Conservation (phyloP, 2,888 invertebrate genomes). For the Hirtodrosophila histrioides region DNA sequence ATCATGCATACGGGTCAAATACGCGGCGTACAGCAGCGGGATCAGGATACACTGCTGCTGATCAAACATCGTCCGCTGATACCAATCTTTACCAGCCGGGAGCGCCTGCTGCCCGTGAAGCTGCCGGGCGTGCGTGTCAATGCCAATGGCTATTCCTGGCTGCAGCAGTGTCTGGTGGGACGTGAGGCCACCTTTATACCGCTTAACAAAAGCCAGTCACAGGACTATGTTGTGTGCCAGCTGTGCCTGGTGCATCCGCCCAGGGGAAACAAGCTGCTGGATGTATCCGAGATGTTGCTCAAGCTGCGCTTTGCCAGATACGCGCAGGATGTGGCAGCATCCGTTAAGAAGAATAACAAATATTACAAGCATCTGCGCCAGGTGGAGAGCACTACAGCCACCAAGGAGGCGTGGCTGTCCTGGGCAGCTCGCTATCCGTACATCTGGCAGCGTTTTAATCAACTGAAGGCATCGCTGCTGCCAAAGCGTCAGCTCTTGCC, state of each 20-base stretch:
- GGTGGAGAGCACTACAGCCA: conserved; percentile 72
- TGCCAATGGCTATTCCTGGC: conserved; percentile 84
- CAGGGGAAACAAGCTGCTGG: conserved; percentile 74
- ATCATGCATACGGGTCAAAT: conserved; percentile 80
- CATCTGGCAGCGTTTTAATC: conserved; percentile 72
- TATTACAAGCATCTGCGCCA: conserved; percentile 81
- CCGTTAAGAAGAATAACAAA: conserved; percentile 69
- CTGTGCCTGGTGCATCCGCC: conserved; percentile 83
- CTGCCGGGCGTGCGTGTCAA: conserved; percentile 82
- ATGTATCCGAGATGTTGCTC: conserved; percentile 82
- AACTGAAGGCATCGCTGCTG: conserved; percentile 69
- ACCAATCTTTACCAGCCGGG: conserved; percentile 74
- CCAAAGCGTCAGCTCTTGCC: conserved; percentile 82
- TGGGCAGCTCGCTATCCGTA: conserved; percentile 74
- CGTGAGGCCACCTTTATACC: conserved; percentile 84
- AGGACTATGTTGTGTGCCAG: conserved; percentile 84
- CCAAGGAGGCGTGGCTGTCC: conserved; percentile 64
- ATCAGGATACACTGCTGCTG: conserved; percentile 76
- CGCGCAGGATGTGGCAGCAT: conserved; percentile 65
- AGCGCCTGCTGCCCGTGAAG: conserved; percentile 75
- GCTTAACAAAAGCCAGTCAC: conserved; percentile 78
- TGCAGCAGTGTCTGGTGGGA: conserved; percentile 84
- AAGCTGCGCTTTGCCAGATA: conserved; percentile 82
- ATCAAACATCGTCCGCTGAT: conserved; percentile 78
- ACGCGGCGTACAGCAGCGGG: conserved; percentile 73